Percentiles rank a stretch among this genome's conserved stretches.
These are phyloP conservation scores for human (Homo sapiens) DNA, from an alignment of 2,113 vertebrate species.

Conservation along the genomic window DNA sequence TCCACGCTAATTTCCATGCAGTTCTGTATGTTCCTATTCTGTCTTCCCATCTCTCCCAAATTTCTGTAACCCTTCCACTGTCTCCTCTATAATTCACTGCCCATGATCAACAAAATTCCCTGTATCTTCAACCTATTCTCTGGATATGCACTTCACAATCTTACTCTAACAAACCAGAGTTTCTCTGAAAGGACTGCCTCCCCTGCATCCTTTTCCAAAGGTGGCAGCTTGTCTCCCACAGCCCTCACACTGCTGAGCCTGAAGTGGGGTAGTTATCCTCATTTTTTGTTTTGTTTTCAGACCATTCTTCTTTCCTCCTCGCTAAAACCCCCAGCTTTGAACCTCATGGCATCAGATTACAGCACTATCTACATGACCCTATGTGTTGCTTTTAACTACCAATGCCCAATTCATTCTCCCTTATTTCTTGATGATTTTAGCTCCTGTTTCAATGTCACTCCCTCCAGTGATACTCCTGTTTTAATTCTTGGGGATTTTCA, in stretches of 20 bases:
- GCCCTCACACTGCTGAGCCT: neutral
- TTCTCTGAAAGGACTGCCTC: neutral
- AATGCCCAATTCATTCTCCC: no score
- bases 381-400: neutral
- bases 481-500: neutral
- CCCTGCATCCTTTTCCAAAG: neutral
- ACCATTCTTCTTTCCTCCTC: neutral
- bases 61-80: neutral
- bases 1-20: neutral
- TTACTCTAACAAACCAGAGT: neutral
- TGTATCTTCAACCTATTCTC: neutral
- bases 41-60: neutral
- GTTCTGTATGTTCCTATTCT: neutral
- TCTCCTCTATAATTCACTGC: neutral
- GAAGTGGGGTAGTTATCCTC: no score
- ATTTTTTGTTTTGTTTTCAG: neutral
- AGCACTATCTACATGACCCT: neutral
- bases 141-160: no score
- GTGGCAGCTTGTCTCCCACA: neutral
- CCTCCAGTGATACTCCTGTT: neutral
- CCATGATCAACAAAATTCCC: neutral
- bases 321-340: neutral
- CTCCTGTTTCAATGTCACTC: neutral
- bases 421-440: neutral
- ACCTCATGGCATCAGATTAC: neutral